Base-by-base conservation (phyloP, 2,888 invertebrate species). In the Orthosia cruda region DNA sequence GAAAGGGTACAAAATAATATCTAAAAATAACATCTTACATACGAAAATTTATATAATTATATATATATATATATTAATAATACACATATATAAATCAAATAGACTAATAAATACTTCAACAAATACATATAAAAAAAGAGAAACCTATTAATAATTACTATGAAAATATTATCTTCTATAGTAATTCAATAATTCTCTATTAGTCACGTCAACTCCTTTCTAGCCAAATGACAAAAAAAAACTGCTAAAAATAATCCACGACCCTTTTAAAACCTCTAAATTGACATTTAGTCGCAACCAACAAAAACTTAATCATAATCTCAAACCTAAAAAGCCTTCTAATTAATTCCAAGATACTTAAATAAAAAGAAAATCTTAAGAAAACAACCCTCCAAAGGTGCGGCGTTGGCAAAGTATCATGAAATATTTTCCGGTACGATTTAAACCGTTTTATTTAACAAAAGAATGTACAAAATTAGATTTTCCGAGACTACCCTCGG, bases 391-490 rank as follows among this genome's bases (percentile, higher is more conserved):
- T 20, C 0, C 50, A 63, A 66, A 13, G 26, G 3, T 23, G 9
- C 40, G 23, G 12, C 12, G 40, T 78, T 49, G 12, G 13, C 47
- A 50, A 55, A 75, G 47, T 61, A 66, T 69, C 4, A 62, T 26
- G 15, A 61, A 64, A 64, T 49, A 59, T 72, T 84, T 40, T 5
- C 18, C 11, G 12, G 74, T 49, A 40, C 32, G 20, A 52, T 7
- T 49, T 69, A 26, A 71, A 71, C 72, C 52, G 55, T 84, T 80
- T 69, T 69, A 65, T 71, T 74, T 23, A 62, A 65, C 59, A 75
- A 79, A 78, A 72, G 73, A 26, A 26, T 15, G 20, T 54, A 16
- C 23, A 26, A 69, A 78, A 81, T 85, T 84, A 62, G 40, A 73
- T 81, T 82, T 68, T 55, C 26, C 40, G 54, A 64, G 54, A 64